A percentile compares a stretch with the other conserved stretches of the same genome.
These are phyloP conservation scores for Manduca sexta DNA, from an alignment of 1,140 invertebrate genomes.

Conservation along the genomic window DNA sequence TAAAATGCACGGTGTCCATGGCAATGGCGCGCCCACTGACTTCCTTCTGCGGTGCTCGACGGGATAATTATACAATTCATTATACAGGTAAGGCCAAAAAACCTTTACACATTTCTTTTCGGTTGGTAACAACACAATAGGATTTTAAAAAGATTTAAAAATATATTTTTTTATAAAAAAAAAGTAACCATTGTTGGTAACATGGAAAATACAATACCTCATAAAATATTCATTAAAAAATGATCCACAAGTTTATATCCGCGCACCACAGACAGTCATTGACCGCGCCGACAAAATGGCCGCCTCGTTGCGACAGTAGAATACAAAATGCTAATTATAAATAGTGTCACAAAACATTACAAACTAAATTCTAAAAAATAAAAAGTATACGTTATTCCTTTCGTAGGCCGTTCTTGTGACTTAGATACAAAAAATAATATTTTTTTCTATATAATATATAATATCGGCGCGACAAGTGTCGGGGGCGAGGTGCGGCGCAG, in stretches of 20 bases:
- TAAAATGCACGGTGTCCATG: conserved; percentile 38
- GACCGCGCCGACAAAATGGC: conserved; percentile 31
- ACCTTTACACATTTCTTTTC: too few relatives aligned
- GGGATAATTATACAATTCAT: too few relatives aligned
- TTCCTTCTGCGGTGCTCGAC: too few relatives aligned
- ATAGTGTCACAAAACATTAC: conserved; percentile 43
- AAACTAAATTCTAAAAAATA: conserved; percentile 41
- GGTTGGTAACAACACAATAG: too few relatives aligned
- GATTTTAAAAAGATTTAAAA: too few relatives aligned
- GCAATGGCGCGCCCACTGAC: conserved; percentile 13
- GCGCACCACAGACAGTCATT: conserved; percentile 13
- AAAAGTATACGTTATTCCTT: conserved; percentile 18
- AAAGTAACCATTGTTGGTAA: not conserved
- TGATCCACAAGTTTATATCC: not conserved
- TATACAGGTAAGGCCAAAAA: too few relatives aligned
- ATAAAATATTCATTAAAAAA: too few relatives aligned
- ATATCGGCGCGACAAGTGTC: conserved; percentile 4
- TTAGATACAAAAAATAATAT: conserved; percentile 40
- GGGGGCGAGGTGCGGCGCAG: conserved; percentile 16
- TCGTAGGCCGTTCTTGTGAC: conserved; percentile 53
- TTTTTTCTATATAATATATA: not conserved
- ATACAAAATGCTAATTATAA: conserved; percentile 43
- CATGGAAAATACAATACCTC: too few relatives aligned
- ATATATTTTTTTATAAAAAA: too few relatives aligned
- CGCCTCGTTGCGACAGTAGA: conserved; percentile 30